These are phyloP conservation scores for Agelas oroides DNA, from an alignment of 37 sponge, comb jelly and placozoan genomes.

Conservation along the genomic window DNA sequence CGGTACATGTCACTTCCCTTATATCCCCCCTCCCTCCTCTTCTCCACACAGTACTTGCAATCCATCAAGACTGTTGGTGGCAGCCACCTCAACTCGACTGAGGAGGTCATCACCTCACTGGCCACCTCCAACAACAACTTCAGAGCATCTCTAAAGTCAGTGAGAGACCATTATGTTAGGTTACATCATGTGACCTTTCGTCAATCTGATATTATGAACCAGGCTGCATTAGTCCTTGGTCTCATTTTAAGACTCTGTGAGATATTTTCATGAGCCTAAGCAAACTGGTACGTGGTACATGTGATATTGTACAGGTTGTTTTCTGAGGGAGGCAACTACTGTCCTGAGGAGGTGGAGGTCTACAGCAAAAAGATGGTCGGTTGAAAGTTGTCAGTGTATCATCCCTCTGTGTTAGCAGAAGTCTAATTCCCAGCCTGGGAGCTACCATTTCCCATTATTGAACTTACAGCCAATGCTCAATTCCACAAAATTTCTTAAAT, in stretches of 20 bases:
- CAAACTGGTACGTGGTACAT: neutral
- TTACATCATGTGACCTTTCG: too few species aligned
- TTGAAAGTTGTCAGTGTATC: neutral
- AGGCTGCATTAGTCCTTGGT: too few species aligned
- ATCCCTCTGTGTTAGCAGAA: too few species aligned
- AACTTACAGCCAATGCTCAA: too few species aligned
- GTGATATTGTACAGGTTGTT: conserved; percentile 56
- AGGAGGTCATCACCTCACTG: neutral
- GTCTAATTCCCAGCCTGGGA: too few species aligned
- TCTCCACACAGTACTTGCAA: neutral
- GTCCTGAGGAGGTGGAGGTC: conserved; percentile 77
- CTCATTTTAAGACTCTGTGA: neutral
- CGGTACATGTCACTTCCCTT: too few species aligned
- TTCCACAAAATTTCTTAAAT: too few species aligned
- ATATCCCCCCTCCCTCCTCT: neutral
- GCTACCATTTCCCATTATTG: too few species aligned
- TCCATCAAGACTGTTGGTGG: neutral
- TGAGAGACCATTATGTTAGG: too few species aligned
- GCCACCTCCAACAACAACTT: conserved; percentile 36
- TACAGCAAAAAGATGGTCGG: conserved; percentile 63
- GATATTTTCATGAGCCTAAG: neutral
- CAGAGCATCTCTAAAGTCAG: conserved; percentile 64
- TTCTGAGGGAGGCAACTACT: conserved; percentile 87
- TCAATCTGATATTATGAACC: neutral
- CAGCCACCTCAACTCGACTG: neutral